These are phyloP conservation scores for Poicephalus meyeri DNA, from an alignment of 2,113 vertebrate species.

Conservation along the genomic window DNA sequence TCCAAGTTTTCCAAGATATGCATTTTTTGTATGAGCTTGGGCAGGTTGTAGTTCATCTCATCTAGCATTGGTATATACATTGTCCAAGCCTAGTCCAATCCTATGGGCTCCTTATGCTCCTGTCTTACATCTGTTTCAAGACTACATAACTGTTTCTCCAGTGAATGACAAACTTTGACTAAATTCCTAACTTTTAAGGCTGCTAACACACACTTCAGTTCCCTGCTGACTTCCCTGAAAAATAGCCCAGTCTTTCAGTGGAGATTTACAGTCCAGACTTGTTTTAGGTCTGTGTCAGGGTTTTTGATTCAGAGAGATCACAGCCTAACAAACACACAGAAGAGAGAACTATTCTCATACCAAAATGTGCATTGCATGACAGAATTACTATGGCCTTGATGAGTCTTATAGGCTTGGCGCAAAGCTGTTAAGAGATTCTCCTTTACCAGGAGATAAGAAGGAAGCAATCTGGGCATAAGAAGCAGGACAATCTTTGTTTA, in stretches of 20 bases:
- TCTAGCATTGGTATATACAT: fast-evolving
- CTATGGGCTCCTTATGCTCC: not conserved
- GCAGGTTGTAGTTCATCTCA: not conserved
- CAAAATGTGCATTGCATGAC: not conserved
- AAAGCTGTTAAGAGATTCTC: not conserved
- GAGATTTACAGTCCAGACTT: not conserved
- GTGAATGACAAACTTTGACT: not conserved
- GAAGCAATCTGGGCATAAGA: not conserved
- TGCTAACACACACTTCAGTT: fast-evolving
- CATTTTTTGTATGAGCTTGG: not conserved
- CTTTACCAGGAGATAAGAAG: not conserved
- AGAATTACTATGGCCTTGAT: fast-evolving
- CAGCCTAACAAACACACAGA: not conserved
- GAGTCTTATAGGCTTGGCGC: not conserved
- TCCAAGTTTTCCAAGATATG: not conserved
- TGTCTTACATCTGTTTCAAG: not conserved
- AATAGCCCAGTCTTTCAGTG: not conserved
- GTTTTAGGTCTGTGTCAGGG: not conserved
- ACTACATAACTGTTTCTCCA: not conserved
- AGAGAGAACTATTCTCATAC: not conserved
- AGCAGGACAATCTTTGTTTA: not conserved
- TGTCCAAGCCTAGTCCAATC: not conserved
- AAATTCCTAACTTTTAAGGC: not conserved
- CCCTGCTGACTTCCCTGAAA: not conserved
- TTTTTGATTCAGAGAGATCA: not conserved